Conservation (phyloP, 2,888 invertebrate species). For the Dryobotodes eremita region DNA sequence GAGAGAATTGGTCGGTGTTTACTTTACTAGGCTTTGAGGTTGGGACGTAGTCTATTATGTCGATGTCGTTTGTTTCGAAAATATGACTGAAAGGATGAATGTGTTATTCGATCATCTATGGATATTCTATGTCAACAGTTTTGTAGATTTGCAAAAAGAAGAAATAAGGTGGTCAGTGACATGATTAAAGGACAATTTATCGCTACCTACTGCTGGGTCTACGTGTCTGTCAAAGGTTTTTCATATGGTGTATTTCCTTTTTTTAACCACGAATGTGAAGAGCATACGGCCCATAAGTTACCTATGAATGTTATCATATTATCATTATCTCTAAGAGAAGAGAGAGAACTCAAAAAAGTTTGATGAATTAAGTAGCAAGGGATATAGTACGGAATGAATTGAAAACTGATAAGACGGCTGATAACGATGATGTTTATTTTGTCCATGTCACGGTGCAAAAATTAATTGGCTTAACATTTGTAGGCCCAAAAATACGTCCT, state of each 20-base stretch:
- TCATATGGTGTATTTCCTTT: too few species aligned
- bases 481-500: neutral
- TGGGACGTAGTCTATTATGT: slow-evolving; percentile 13
- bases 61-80: neutral
- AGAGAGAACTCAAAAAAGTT: neutral
- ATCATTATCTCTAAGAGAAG: neutral
- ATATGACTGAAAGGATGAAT: neutral
- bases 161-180: too few species aligned
- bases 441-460: neutral
- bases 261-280: too few species aligned
- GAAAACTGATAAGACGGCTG: neutral
- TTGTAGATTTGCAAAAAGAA: too few species aligned
- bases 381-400: neutral
- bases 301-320: too few species aligned
- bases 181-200: too few species aligned
- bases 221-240: too few species aligned
- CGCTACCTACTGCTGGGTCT: too few species aligned
- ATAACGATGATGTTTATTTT: neutral
- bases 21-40: slow-evolving; percentile 33
- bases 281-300: too few species aligned
- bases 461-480: neutral
- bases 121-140: too few species aligned
- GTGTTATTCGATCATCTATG: neutral
- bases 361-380: too few species aligned
- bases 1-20: slow-evolving; percentile 27